Evolutionary conservation across 2,888 invertebrate species (phyloP).

Genomic region (Nematopogon swammerdamellus): DNA sequence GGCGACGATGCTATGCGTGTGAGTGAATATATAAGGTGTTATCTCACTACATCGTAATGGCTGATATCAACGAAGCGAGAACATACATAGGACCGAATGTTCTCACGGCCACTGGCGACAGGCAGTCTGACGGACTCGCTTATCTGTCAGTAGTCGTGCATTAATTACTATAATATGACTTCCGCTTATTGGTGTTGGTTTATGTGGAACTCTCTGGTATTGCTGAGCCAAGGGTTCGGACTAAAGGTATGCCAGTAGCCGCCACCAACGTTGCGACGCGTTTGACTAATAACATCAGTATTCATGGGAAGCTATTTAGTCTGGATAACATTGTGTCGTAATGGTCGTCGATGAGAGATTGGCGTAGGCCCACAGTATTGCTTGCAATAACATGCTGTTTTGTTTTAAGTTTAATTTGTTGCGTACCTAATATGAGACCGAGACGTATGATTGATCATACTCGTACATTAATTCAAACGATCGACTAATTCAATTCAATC

Average conservation of each 20-base stretch:
- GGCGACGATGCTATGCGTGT: too few species aligned
- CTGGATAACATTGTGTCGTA: too few species aligned
- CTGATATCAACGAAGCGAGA: background rate
- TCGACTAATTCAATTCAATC: too few species aligned
- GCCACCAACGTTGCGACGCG: background rate
- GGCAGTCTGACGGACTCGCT: slow-evolving; percentile 35
- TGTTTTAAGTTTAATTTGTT: too few species aligned
- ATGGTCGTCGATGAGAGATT: too few species aligned
- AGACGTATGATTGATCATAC: too few species aligned
- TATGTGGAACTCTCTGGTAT: background rate
- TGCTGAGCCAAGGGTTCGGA: background rate
- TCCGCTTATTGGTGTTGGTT: background rate
- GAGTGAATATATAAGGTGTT: too few species aligned
- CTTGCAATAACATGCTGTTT: too few species aligned
- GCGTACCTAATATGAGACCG: too few species aligned
- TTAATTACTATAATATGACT: background rate
- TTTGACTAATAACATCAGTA: background rate
- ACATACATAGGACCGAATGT: slow-evolving; percentile 15
- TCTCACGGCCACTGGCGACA: slow-evolving; percentile 39
- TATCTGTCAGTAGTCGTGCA: background rate
- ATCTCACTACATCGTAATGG: too few species aligned
- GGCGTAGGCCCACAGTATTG: too few species aligned
- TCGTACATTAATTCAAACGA: too few species aligned
- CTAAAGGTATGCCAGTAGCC: background rate
- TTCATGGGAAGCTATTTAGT: background rate